Evolutionary conservation across 1,140 invertebrate genomes (phyloP), one percentile per base, ranked within the genome.

Genomic region (Cecropterus lyciades): DNA sequence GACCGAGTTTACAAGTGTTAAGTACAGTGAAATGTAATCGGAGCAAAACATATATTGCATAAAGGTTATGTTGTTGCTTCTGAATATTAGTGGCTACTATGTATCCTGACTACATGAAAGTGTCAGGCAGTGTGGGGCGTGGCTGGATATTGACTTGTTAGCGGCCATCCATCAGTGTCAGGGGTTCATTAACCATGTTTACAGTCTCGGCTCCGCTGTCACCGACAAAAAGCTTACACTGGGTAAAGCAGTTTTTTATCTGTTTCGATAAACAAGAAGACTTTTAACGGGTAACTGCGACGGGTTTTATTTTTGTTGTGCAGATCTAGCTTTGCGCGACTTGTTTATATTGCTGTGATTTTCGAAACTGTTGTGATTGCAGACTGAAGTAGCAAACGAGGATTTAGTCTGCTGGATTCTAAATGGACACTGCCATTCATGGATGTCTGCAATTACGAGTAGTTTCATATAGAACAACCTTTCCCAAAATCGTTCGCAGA

Each of bases 111-210:
- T 11, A 37, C 33, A 37, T 37, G 11, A n/a, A n/a, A n/a, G 33
- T 37, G 33, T 37, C 37, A 24, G 53, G 65, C 59, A 45, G 14
- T 11, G 17, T 24, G n/a, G 51, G 33, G 30, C 30, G 51, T 40
- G 30, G 51, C 11, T 17, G 24, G 11, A 52, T 53, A 17, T 27
- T 17, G 52, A 9, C 52, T 42, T 42, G 52, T 55, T 55, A 55
- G 52, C 52, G 33, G n/a, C 52, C 52, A 42, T 55, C 52, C 52
- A 55, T 55, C 52, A 55, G 30, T 55, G 52, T 55, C 33, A 16
- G 6, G 15, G 30, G 30, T 55, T 55, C 52, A 42, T 55, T 55
- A 55, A 15, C 30, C 52, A n/a, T 55, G 52, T 55, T 55, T 40
- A 15, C 52, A 20, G 15, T 37, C 30, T 27, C 48, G 11, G 48